phyloP scores from a whole-genome alignment of 2,888 invertebrate genomes.

The Phoenoteleia sp. region DNA sequence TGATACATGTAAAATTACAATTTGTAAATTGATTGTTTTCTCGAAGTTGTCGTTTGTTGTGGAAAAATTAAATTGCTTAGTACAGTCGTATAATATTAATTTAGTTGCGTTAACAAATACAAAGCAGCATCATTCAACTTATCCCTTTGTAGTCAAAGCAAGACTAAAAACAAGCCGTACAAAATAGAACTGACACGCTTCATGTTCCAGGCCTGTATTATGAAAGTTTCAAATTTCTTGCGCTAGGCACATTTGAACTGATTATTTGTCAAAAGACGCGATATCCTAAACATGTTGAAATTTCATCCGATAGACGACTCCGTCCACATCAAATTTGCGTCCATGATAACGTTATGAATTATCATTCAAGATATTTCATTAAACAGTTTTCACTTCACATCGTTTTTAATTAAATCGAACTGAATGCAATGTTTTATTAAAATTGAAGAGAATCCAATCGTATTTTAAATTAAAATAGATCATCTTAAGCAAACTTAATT shows the following conservation, averaged over 20 bases:
- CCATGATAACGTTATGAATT: conserved; percentile 38
- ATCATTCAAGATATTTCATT: conserved; percentile 1
- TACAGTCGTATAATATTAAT: conserved; percentile 52
- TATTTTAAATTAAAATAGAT: neutral
- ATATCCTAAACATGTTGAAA: conserved; percentile 50
- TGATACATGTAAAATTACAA: too few species aligned
- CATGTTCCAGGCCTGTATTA: conserved; percentile 49
- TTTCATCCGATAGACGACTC: conserved; percentile 47
- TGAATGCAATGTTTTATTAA: neutral
- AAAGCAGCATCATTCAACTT: conserved; percentile 10
- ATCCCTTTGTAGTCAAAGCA: conserved; percentile 65
- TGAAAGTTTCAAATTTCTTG: conserved; percentile 68
- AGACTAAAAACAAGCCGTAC: conserved; percentile 48
- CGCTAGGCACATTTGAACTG: conserved; percentile 21
- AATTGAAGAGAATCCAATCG: neutral
- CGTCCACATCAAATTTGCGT: conserved; percentile 21
- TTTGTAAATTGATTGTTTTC: too few species aligned
- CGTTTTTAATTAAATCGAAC: neutral
- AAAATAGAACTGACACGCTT: conserved; percentile 58
- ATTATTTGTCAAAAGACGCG: conserved; percentile 67
- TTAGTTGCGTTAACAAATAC: conserved; percentile 38
- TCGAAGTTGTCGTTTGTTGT: too few species aligned
- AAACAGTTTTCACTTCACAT: neutral
- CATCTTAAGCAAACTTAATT: too few species aligned
- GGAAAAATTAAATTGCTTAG: conserved; percentile 29